Evolutionary conservation across 2,797 vertebrate species (phyloP), one percentile per base, ranked within the genome.

Genomic region (Sciurus carolinensis): DNA sequence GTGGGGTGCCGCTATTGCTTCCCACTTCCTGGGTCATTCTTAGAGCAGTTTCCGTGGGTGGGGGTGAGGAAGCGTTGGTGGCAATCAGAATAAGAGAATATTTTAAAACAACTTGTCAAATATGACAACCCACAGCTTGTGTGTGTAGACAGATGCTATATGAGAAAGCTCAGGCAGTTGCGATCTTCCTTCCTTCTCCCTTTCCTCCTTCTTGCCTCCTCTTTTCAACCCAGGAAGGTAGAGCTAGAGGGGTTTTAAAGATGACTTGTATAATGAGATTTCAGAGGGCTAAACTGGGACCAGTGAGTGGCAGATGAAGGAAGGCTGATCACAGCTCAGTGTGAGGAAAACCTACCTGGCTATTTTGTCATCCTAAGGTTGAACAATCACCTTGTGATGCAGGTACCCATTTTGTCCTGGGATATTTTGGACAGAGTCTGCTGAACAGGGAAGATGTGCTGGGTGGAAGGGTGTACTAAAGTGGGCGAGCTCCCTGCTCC

Each of bases 21-120:
- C 79, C 90, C 22, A 33, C 62, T 67, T 91, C 76, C 71, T 62
- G 89, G 96, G 91, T 95, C 76, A 83, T 89, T 87, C 91, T 92
- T n/a, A 86, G 85, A 92, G 88, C 42, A 87, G 62, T 44, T 47
- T 87, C 95, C 90, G 72, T 62, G 72, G 30, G 77, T 36, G 42
- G 33, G 57, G 59, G 50, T 71, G 85, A 90, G 44, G 54, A 90
- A 57, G 85, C 54, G 30, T 75, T 69, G 88, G 73, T 66, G 95
- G 91, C 79, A 92, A 73, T 90, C 86, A 83, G 82, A 73, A 81
- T 64, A 85, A 71, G 72, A 84, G 77, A 95, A 36, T 95, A 88
- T 95, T 96, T 95, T 94, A 75, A 92, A 95, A 91, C 95, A 95
- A 47, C 69, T 90, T 92, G 77, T 96, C 96, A 94, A 94, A 92